Base-by-base conservation (phyloP, 2,113 vertebrate species). In the Elephantulus edwardii region DNA sequence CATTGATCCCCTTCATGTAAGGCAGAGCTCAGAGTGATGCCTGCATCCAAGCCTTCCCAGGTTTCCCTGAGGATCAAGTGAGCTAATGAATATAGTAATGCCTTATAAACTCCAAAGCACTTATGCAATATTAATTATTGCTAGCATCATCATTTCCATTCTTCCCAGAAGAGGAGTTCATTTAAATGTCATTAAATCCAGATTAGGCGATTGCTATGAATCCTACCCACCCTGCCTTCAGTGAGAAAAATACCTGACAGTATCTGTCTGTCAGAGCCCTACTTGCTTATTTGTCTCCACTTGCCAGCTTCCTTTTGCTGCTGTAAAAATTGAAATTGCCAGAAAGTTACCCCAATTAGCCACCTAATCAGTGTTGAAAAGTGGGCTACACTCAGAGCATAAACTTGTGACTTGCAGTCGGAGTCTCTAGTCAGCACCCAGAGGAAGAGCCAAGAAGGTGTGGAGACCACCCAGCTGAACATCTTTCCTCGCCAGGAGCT, bases 271-370 rank as follows among this genome's bases (percentile, higher is more conserved):
- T 60, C 24, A 76, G 10, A 20, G 35, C 30, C 14, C 30, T 77
- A 33, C 19, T 70, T 86, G 89, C 68, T 78, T 46, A 30, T 92
- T 66, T 28, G 24, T 70, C 22, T 91, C 79, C 14, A 52, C 16
- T 89, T 91, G 52, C 33, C 50, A 90, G 33, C 70, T 75, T 86
- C 48, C 79, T 84, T 89, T 93, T 84, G 56, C 44, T 89, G n/a
- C 50, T 87, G 16, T n/a, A 70, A 75, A 91, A 93, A 60, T 35
- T 64, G 26, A 79, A 42, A 26, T n/a, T 79, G 83, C 14, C 38
- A 50, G 50, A 74, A 89, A 42, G 58, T 71, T 83, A 66, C 28
- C 20, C n/a, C 30, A 6, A 40, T 44, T 93, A 52, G n/a, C n/a
- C 50, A 64, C 44, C 52, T 48, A 68, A n/a, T 74, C 19, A 22